Conservation (phyloP, 2,113 vertebrate species). For the Columba janthina region DNA sequence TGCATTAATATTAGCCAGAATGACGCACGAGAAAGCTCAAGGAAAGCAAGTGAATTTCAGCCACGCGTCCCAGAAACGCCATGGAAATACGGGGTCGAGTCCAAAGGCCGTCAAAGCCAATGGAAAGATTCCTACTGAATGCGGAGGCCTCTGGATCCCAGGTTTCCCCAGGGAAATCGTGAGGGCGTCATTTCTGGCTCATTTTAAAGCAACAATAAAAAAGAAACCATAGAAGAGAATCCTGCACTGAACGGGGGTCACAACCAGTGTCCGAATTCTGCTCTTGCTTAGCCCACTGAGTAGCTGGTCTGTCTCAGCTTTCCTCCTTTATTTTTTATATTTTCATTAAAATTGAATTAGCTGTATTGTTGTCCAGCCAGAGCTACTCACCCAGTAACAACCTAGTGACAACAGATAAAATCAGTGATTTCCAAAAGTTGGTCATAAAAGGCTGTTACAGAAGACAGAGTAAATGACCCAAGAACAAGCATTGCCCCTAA, state of each 20-base stretch:
- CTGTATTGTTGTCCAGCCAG: not conserved
- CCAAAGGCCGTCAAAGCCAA: constrained; percentile 55
- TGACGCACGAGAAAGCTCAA: not conserved
- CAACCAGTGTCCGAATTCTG: not conserved
- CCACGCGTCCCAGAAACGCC: not conserved
- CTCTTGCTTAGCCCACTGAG: not conserved
- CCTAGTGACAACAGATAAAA: not conserved
- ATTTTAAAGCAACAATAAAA: not conserved
- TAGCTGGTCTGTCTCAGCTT: not conserved
- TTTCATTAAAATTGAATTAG: not conserved
- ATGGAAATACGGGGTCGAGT: constrained; percentile 10
- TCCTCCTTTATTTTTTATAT: not conserved
- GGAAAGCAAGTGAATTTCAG: constrained; percentile 24
- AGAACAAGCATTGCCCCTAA: not conserved
- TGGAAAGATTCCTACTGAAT: constrained; percentile 41
- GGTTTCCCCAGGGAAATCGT: not conserved
- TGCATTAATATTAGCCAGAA: not conserved
- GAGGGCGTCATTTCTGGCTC: constrained; percentile 26
- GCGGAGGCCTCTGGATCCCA: constrained; percentile 24
- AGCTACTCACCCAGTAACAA: not conserved
- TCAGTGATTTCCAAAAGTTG: not conserved
- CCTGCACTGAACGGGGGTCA: not conserved
- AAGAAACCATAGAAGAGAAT: not conserved
- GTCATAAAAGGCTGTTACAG: not conserved
- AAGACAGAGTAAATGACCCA: not conserved